Percentiles rank a stretch among this genome's conserved stretches.
phyloP scores from a whole-genome alignment of 2,113 vertebrate species.

The Festucalex cinctus region DNA sequence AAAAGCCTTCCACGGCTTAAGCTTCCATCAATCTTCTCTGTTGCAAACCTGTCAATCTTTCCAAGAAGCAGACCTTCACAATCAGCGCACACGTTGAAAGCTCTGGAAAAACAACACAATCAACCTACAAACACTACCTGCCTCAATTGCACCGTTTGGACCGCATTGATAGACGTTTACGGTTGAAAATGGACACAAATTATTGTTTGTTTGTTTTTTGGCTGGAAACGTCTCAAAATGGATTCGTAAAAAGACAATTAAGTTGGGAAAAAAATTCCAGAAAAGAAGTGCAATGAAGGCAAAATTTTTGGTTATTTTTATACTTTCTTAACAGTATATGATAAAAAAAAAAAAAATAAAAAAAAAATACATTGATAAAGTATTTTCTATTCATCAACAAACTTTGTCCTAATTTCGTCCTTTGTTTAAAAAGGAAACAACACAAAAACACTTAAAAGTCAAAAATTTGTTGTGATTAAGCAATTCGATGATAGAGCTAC shows the following conservation, averaged over 20 bases:
- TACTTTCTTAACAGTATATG: too few relatives aligned
- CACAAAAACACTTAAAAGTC: too few relatives aligned
- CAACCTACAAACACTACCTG: conserved; percentile 8
- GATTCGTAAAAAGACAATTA: not conserved
- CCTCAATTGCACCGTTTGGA: not conserved
- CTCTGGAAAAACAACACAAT: not conserved
- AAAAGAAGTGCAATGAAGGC: too few relatives aligned
- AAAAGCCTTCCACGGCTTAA: conserved; percentile 30
- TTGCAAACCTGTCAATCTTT: conserved; percentile 20
- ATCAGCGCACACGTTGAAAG: conserved; percentile 15
- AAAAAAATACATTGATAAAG: too few relatives aligned
- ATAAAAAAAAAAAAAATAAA: too few relatives aligned
- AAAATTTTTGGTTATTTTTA: too few relatives aligned
- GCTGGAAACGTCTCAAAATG: not conserved
- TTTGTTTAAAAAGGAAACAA: too few relatives aligned
- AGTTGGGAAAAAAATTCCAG: too few relatives aligned
- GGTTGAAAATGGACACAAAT: not conserved
- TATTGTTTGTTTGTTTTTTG: not conserved
- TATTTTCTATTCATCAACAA: too few relatives aligned
- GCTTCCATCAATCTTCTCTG: conserved; percentile 10
- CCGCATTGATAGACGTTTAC: not conserved
- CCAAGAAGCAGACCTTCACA: conserved; percentile 7
- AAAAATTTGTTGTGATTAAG: too few relatives aligned
- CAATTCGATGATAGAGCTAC: too few relatives aligned
- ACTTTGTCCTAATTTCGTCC: too few relatives aligned